Evolutionary conservation across 2,888 invertebrate genomes (phyloP).

Genomic region (Agonopterix alstromeriana): DNA sequence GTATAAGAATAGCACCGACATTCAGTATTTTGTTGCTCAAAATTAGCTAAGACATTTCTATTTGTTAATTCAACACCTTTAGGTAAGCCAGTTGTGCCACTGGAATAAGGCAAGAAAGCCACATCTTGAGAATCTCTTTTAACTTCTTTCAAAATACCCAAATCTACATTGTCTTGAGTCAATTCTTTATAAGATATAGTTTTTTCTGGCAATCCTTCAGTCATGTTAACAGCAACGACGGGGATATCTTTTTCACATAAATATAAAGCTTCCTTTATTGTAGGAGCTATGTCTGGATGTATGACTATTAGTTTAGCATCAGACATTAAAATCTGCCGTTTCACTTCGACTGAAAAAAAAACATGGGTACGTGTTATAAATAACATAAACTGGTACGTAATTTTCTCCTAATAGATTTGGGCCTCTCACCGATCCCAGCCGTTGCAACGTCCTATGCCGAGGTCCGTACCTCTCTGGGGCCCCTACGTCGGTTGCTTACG

Average conservation of each 20-base stretch:
- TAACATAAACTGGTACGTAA: too few species aligned
- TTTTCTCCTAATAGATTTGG: too few species aligned
- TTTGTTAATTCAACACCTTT: conserved; percentile 84
- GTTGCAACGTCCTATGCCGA: too few species aligned
- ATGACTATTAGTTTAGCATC: conserved; percentile 79
- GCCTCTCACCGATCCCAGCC: too few species aligned
- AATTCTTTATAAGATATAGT: conserved; percentile 79
- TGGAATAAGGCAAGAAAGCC: conserved; percentile 85
- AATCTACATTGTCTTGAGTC: conserved; percentile 62
- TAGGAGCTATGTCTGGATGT: conserved; percentile 66
- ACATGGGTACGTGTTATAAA: background rate
- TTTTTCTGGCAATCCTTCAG: conserved; percentile 48
- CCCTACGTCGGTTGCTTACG: too few species aligned
- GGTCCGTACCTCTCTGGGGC: too few species aligned
- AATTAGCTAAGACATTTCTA: conserved; percentile 69
- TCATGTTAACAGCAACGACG: conserved; percentile 56
- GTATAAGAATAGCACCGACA: conserved; percentile 33
- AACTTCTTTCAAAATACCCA: conserved; percentile 55
- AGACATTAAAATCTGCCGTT: conserved; percentile 77
- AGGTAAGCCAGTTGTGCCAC: conserved; percentile 89
- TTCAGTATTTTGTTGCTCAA: conserved; percentile 36
- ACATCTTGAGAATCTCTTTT: conserved; percentile 68
- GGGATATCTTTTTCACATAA: conserved; percentile 59
- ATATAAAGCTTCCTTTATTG: conserved; percentile 61
- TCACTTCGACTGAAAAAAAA: conserved; percentile 80